A percentile compares a stretch with the other conserved stretches of the same genome.
These are phyloP conservation scores for Nasua narica DNA, from an alignment of 2,797 vertebrate genomes.

Conservation along the genomic window DNA sequence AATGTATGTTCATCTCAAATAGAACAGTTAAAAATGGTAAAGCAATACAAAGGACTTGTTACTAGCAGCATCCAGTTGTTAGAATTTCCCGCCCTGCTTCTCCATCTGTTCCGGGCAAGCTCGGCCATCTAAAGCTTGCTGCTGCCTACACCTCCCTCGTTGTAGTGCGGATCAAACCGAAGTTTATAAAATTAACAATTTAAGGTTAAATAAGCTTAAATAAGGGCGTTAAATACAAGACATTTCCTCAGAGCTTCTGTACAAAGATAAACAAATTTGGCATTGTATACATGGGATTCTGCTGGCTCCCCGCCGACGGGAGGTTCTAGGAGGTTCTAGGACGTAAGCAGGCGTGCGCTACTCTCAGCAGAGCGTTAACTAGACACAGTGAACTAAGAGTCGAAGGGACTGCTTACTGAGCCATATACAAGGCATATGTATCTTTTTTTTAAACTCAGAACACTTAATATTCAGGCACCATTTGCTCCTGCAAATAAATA, in stretches of 20 bases:
- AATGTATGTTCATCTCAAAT: conserved; percentile 90
- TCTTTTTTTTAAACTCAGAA: conserved; percentile 83
- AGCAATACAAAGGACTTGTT: conserved; percentile 93
- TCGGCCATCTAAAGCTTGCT: conserved; percentile 87
- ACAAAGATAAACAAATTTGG: conserved; percentile 94
- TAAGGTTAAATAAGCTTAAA: conserved; percentile 99
- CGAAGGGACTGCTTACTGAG: conserved; percentile 85
- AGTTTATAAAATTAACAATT: conserved; percentile 88
- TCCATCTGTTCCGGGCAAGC: conserved; percentile 84
- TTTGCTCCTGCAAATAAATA: conserved; percentile 93
- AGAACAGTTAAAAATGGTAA: conserved; percentile 92
- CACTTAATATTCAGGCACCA: conserved; percentile 93
- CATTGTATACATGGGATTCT: conserved; percentile 83
- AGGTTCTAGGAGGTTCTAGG: conserved; percentile 79
- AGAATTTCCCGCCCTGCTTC: conserved; percentile 87
- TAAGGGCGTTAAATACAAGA: conserved; percentile 98
- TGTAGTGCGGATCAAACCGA: conserved; percentile 88
- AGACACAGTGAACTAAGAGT: conserved; percentile 79
- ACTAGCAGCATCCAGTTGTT: conserved; percentile 97
- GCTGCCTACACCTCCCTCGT: conserved; percentile 85
- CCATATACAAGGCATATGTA: conserved; percentile 92
- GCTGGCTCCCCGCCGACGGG: conserved; percentile 83
- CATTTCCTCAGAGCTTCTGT: conserved; percentile 94
- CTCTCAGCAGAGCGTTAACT: conserved; percentile 81
- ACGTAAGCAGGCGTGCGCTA: conserved; percentile 80